These are phyloP conservation scores for Psammodynastes pulverulentus DNA, from an alignment of 2,113 vertebrate species.

Conservation along the genomic window DNA sequence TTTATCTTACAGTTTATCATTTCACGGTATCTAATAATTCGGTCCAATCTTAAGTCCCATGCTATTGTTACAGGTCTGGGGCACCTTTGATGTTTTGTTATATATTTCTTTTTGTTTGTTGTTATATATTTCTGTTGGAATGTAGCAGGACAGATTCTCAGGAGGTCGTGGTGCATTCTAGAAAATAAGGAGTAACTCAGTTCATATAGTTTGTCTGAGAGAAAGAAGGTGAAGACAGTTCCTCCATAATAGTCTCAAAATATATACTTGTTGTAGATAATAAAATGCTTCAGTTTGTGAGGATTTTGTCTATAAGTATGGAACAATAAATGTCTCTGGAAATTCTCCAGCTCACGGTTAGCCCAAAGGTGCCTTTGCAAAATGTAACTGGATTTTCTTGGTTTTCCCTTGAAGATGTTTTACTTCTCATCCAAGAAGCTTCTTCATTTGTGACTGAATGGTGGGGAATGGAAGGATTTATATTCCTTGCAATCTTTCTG, in stretches of 20 bases:
- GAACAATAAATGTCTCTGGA: background rate
- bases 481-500: background rate
- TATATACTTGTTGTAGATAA: background rate
- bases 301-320: background rate
- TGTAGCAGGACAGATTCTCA: background rate
- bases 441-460: background rate
- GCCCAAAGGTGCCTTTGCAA: background rate
- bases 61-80: background rate
- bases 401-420: background rate
- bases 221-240: no score
- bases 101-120: no score
- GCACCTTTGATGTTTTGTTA: constrained; percentile 36
- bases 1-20: constrained; percentile 35
- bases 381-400: background rate
- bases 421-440: background rate
- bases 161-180: background rate
- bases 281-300: background rate
- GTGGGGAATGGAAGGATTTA: background rate
- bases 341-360: background rate
- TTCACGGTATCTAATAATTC: constrained; percentile 11
- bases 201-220: background rate
- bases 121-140: constrained; percentile 2
- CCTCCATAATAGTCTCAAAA: background rate
- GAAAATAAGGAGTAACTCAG: background rate
- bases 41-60: constrained; percentile 14